Conservation (phyloP, 2,888 invertebrate genomes). For the Archips xylosteana region DNA sequence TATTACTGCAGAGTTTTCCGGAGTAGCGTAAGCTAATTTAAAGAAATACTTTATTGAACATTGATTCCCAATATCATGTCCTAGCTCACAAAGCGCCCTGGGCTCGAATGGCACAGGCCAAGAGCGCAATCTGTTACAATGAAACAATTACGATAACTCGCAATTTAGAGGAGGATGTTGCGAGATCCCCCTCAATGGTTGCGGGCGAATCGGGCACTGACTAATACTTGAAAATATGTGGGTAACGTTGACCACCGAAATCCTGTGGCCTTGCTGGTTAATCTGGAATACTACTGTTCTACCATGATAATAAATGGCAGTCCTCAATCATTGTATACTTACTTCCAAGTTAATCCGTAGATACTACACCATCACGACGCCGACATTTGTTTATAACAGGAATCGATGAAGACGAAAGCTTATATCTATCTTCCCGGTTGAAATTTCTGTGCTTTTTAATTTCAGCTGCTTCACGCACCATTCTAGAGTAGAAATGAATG, state of each 20-base stretch:
- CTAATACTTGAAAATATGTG: slow-evolving; percentile 56
- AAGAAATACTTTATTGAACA: slow-evolving; percentile 11
- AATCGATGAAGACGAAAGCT: too few relatives aligned
- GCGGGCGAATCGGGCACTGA: slow-evolving; percentile 70
- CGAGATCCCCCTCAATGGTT: slow-evolving; percentile 78
- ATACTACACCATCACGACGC: too few relatives aligned
- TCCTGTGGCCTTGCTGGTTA: slow-evolving; percentile 28
- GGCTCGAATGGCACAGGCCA: slow-evolving; percentile 62
- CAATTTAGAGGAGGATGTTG: slow-evolving; percentile 85
- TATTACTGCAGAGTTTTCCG: too few relatives aligned
- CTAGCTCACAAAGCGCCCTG: slow-evolving; percentile 58
- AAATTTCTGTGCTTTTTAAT: too few relatives aligned
- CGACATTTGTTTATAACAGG: too few relatives aligned
- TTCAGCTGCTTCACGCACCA: too few relatives aligned
- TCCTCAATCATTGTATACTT: too few relatives aligned
- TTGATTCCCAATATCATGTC: slow-evolving; percentile 33
- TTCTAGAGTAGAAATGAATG: too few relatives aligned
- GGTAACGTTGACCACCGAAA: slow-evolving; percentile 44
- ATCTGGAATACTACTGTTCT: not conserved
- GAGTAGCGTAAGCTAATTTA: not conserved
- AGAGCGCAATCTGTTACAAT: slow-evolving; percentile 80
- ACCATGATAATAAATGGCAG: too few relatives aligned
- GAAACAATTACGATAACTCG: slow-evolving; percentile 85
- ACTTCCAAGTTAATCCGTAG: too few relatives aligned
- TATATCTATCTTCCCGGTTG: too few relatives aligned